phyloP scores from a whole-genome alignment of 1,140 invertebrate genomes.

The Diploscapter pachys region DNA sequence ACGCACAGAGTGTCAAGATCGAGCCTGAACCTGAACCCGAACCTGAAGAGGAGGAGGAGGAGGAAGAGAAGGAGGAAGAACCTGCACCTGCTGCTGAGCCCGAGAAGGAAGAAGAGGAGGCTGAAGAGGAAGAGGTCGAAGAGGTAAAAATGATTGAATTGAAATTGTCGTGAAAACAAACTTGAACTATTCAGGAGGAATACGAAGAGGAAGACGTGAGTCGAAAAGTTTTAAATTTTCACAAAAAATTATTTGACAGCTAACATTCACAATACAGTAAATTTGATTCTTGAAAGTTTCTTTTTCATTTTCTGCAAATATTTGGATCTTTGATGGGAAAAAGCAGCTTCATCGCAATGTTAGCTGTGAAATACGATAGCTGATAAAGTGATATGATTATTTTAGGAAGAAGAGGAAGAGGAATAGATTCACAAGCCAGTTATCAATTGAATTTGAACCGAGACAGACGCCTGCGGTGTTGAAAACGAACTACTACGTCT shows the following conservation, averaged over 20 bases:
- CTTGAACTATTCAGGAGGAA: constrained; percentile 20
- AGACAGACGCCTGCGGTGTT: constrained; percentile 15
- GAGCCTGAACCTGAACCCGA: constrained; percentile 37
- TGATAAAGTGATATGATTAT: too few species aligned
- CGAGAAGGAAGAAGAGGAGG: constrained; percentile 48
- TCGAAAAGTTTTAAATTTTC: too few species aligned
- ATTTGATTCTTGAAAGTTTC: too few species aligned
- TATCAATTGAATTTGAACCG: constrained; percentile 5
- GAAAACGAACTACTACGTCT: constrained; percentile 17
- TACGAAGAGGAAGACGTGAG: constrained; percentile 14
- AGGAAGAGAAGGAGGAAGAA: constrained; percentile 44
- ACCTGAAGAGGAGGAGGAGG: constrained; percentile 32
- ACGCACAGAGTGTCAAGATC: constrained; percentile 24
- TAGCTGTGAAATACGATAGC: too few species aligned
- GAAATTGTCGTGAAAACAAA: constrained; percentile 23
- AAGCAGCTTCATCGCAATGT: too few species aligned
- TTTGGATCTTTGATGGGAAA: too few species aligned
- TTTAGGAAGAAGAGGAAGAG: constrained; percentile 19
- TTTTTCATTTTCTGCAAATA: too few species aligned
- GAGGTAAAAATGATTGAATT: constrained; percentile 42
- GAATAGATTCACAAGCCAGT: constrained; percentile 6
- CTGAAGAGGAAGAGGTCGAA: constrained; percentile 51
- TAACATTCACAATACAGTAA: too few species aligned
- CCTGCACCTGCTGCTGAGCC: constrained; percentile 50
- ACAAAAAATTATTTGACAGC: too few species aligned